Evolutionary conservation across 1,140 invertebrate species (phyloP).

Genomic region (Calephelis nemesis): DNA sequence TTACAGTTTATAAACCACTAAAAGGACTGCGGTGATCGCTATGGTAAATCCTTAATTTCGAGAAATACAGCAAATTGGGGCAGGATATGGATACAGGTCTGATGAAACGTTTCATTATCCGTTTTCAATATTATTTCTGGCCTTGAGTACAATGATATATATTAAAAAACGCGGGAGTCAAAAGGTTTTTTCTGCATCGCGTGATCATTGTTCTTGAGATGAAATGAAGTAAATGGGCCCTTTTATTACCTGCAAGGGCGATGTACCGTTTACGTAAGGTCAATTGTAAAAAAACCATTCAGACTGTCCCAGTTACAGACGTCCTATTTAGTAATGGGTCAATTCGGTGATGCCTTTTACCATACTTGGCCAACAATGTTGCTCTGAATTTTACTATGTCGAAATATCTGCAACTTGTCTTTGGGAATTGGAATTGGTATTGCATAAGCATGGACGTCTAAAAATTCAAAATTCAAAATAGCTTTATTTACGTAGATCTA

Average conservation of each 20-base stretch:
- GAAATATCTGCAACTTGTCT: background rate
- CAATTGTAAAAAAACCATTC: constrained; percentile 16
- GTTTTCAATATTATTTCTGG: constrained; percentile 29
- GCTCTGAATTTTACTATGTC: background rate
- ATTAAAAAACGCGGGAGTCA: constrained; percentile 17
- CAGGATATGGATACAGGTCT: background rate
- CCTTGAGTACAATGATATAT: constrained; percentile 32
- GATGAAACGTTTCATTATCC: constrained; percentile 6
- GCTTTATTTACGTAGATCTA: too few relatives aligned
- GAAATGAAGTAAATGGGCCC: constrained; percentile 37
- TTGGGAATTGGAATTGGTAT: too few relatives aligned
- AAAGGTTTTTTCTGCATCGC: constrained; percentile 43
- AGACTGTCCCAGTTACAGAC: background rate
- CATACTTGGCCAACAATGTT: background rate
- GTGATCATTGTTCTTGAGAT: constrained; percentile 43
- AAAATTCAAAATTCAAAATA: too few relatives aligned
- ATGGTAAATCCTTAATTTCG: too few relatives aligned
- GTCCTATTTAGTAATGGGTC: constrained; percentile 13
- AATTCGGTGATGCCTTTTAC: background rate
- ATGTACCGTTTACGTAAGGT: constrained; percentile 37
- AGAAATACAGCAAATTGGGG: too few relatives aligned
- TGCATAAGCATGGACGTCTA: too few relatives aligned
- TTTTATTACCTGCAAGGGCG: constrained; percentile 49
- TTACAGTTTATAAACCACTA: too few relatives aligned
- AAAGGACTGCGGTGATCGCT: too few relatives aligned